These are phyloP conservation scores for Myotis pilosus DNA, from an alignment of 2,797 vertebrate genomes.

Conservation along the genomic window DNA sequence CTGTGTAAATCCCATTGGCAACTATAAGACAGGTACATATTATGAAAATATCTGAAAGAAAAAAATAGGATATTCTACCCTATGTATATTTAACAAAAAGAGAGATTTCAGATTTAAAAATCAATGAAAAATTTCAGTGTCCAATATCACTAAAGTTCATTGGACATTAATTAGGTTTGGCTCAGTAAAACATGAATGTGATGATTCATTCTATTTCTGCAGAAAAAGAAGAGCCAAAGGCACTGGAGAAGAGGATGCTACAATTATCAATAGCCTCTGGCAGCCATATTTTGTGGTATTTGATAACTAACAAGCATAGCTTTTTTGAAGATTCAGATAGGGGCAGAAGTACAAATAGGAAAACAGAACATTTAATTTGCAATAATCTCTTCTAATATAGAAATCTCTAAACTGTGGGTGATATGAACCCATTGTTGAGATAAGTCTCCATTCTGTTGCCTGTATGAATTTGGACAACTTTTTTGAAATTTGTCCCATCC, in stretches of 20 bases:
- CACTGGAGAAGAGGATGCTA: neutral
- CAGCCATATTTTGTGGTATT: neutral
- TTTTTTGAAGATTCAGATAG: neutral
- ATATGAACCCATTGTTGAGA: neutral
- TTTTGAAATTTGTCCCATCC: neutral
- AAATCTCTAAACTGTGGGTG: neutral
- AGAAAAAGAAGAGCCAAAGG: neutral
- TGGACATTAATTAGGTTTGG: neutral
- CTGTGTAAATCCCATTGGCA: neutral
- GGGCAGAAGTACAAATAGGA: neutral
- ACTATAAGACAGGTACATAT: neutral
- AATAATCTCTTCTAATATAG: neutral
- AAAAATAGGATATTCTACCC: neutral
- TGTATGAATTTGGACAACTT: neutral
- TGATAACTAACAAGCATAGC: neutral
- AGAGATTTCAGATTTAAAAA: neutral
- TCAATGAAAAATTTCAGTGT: neutral
- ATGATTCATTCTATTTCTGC: neutral
- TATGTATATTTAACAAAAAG: neutral
- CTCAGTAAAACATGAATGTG: neutral
- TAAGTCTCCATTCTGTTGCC: neutral
- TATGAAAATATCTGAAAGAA: neutral
- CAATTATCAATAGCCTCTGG: neutral
- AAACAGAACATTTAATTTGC: neutral
- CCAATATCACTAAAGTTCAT: neutral